A percentile compares a stretch with the other conserved stretches of the same genome.
These are phyloP conservation scores for Penaeus indicus DNA, from an alignment of 1,140 invertebrate genomes.

Conservation along the genomic window DNA sequence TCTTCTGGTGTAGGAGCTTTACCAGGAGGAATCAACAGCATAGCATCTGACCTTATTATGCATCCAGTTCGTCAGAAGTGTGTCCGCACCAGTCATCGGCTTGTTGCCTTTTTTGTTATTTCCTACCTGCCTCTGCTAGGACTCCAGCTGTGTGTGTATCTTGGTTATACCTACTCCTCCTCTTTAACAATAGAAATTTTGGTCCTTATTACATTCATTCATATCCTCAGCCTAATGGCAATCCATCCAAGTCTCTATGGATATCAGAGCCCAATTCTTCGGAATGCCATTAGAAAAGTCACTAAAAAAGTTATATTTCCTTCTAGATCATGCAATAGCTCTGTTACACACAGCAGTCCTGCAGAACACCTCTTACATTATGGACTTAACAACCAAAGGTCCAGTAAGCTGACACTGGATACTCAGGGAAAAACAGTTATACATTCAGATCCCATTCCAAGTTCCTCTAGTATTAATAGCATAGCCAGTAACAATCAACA, in stretches of 20 bases:
- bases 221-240: background rate
- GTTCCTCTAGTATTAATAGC: too few species aligned
- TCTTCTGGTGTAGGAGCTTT: background rate
- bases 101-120: background rate
- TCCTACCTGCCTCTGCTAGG: constrained; percentile 16
- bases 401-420: too few species aligned
- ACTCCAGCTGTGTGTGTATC: constrained; percentile 15
- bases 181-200: too few species aligned
- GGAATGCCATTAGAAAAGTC: constrained; percentile 26
- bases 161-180: background rate
- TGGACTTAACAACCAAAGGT: too few species aligned
- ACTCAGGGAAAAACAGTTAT: too few species aligned
- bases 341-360: background rate
- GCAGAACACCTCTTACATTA: background rate
- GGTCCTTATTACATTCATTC: background rate
- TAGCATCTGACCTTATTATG: background rate
- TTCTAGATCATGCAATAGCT: background rate
- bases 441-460: too few species aligned
- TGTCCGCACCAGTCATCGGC: background rate
- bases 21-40: background rate
- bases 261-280: constrained; percentile 1
- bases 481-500: too few species aligned
- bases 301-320: background rate
- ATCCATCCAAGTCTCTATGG: background rate
- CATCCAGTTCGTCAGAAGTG: background rate